These are phyloP conservation scores for Noctua pronuba DNA, from an alignment of 2,888 invertebrate species.

Conservation along the genomic window DNA sequence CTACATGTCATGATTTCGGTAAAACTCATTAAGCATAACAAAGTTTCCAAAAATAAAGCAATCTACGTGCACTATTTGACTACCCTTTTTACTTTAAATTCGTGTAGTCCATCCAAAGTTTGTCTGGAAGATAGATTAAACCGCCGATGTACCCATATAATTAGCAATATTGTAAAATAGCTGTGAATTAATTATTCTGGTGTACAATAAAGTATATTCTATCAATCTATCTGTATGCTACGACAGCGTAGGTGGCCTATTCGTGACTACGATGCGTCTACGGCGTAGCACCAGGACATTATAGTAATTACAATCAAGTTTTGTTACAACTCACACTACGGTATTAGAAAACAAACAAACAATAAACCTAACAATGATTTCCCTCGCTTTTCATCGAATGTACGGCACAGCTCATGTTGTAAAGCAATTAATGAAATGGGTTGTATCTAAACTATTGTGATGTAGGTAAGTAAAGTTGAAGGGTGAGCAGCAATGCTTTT, in stretches of 20 bases:
- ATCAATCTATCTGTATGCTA: conserved; percentile 8
- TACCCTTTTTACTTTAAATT: neutral
- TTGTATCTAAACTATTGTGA: conserved; percentile 60
- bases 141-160: neutral
- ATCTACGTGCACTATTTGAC: neutral
- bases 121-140: neutral
- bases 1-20: neutral
- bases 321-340: neutral
- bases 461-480: conserved; percentile 59
- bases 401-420: conserved; percentile 32
- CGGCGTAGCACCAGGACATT: conserved; percentile 22
- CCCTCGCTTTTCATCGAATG: conserved; percentile 24
- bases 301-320: neutral
- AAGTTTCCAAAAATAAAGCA: neutral
- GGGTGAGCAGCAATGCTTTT: conserved; percentile 77
- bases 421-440: conserved; percentile 60
- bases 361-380: conserved; percentile 25
- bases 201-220: neutral
- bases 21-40: neutral
- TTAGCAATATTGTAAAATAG: neutral
- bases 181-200: neutral
- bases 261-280: neutral
- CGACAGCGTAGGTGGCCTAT: conserved; percentile 24
- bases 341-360: conserved; percentile 34
- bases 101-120: neutral